Conservation (phyloP, 1,140 invertebrate species). For the Orussus abietinus region DNA sequence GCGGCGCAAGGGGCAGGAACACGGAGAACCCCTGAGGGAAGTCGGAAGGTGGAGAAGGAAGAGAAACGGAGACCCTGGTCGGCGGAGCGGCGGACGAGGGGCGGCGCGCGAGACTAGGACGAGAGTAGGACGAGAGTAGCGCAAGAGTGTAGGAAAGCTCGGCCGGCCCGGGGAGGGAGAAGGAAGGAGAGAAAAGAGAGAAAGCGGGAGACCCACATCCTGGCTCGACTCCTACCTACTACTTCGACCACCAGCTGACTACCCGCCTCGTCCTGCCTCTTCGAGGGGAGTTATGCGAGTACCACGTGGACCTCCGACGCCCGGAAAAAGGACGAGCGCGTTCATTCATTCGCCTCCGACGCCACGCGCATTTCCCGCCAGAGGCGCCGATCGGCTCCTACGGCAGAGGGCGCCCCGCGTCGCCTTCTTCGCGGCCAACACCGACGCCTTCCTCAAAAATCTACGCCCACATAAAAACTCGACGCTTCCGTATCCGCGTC, state of each 20-base stretch:
- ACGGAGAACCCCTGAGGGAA: too few relatives aligned
- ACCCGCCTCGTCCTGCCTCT: slow-evolving; percentile 28
- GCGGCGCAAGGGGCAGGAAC: too few relatives aligned
- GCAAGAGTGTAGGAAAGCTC: slow-evolving; percentile 12
- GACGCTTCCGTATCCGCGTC: too few relatives aligned
- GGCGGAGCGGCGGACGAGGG: too few relatives aligned
- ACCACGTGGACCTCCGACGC: slow-evolving; percentile 39
- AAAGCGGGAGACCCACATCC: slow-evolving; percentile 45
- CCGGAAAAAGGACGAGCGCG: slow-evolving; percentile 42
- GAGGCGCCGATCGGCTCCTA: too few relatives aligned
- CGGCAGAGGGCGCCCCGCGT: too few relatives aligned
- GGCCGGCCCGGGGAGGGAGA: slow-evolving; percentile 16
- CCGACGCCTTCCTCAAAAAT: too few relatives aligned
- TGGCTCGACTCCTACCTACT: slow-evolving; percentile 45
- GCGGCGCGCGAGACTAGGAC: slow-evolving; percentile 8
- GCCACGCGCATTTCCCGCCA: background rate
- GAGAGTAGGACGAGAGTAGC: slow-evolving; percentile 12
- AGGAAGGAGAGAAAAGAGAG: slow-evolving; percentile 25
- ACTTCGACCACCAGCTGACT: slow-evolving; percentile 46
- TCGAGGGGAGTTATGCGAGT: slow-evolving; percentile 37
- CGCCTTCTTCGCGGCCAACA: too few relatives aligned
- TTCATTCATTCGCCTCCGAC: slow-evolving; percentile 44
- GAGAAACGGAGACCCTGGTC: too few relatives aligned
- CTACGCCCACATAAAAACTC: too few relatives aligned
- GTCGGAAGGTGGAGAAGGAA: too few relatives aligned